Percentiles rank a stretch among this genome's conserved stretches.
phyloP scores from a whole-genome alignment of 1,140 invertebrate species.

The Globodera rostochiensis region DNA sequence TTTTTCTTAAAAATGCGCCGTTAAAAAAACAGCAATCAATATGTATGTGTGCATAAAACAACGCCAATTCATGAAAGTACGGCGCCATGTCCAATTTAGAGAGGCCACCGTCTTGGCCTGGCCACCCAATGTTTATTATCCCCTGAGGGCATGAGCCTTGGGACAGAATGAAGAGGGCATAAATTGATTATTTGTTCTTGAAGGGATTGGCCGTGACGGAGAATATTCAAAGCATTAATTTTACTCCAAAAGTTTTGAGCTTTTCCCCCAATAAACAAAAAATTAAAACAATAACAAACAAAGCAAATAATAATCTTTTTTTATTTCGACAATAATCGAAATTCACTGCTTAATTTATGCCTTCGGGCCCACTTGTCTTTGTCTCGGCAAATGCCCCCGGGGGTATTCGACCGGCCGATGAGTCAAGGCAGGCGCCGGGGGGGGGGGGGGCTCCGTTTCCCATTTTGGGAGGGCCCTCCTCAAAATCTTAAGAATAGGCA shows the following conservation, averaged over 20 bases:
- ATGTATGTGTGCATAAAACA: not conserved
- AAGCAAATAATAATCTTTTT: not conserved
- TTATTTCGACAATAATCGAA: not conserved
- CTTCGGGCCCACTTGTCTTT: not conserved
- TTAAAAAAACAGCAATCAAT: not conserved
- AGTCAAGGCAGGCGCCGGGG: not conserved
- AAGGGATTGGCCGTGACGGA: not conserved
- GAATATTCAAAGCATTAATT: not conserved
- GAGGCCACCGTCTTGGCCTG: not conserved
- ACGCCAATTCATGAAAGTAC: not conserved
- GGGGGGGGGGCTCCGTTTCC: not conserved
- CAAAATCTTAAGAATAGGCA: not conserved
- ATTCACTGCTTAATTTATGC: not conserved
- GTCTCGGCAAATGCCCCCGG: not conserved
- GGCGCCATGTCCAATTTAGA: constrained; percentile 2
- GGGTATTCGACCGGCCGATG: not conserved
- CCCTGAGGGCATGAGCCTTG: not conserved
- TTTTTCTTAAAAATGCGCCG: not conserved
- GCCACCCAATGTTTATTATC: not conserved
- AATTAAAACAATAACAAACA: not conserved
- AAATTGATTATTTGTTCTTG: constrained; percentile 9
- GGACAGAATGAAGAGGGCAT: not conserved
- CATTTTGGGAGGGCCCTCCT: not conserved
- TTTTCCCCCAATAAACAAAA: too few species aligned
- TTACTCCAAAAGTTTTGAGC: not conserved